Base-by-base conservation (phyloP, 2,113 vertebrate genomes). In the Lanius ludovicianus region DNA sequence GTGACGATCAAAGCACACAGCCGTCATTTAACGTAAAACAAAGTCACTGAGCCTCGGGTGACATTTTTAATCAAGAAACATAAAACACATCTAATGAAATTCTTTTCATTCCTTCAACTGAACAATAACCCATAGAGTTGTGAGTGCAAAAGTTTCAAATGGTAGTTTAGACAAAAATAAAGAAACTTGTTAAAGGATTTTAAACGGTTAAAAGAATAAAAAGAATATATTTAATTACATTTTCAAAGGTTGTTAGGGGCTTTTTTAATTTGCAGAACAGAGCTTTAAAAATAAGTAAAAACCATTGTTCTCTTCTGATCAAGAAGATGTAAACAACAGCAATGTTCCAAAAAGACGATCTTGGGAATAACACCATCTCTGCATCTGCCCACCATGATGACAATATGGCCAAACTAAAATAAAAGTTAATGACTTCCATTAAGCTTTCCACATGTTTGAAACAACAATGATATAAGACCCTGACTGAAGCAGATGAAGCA, bases 351-450 rank as follows among this genome's bases (percentile, higher is more conserved):
- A 97, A 93, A 91, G 93, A 90, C 91, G 76, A 90, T 96, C 95
- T 96, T 97, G 95, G 93, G 96, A 96, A 96, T 95, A 97, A 55
- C 94, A 94, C 89, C 96, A 95, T 95, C 92, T 91, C 94, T 96
- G 93, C 90, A 95, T 96, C 96, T 96, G 95, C 94, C 93, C 59
- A 93, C 95, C 96, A 97, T 96, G 90, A 95, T 93, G 89, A 96
- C 96, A 97, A 97, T 97, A 96, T 96, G 94, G 94, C 87, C 92
- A 97, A 97, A 97, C 90, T 97, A 96, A 96, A 97, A 97, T 97
- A 97, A 97, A 97, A 97, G 94, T 95, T 97, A 97, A 97, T 97
- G 96, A 97, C 92, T 97, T 97, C 97, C 97, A 97, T 95, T 96
- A 96, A 96, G 94, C 93, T 96, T 97, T 96, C 96, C 96, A 97